These are phyloP conservation scores for Drusus annulatus DNA, from an alignment of 1,140 invertebrate genomes.

Conservation along the genomic window DNA sequence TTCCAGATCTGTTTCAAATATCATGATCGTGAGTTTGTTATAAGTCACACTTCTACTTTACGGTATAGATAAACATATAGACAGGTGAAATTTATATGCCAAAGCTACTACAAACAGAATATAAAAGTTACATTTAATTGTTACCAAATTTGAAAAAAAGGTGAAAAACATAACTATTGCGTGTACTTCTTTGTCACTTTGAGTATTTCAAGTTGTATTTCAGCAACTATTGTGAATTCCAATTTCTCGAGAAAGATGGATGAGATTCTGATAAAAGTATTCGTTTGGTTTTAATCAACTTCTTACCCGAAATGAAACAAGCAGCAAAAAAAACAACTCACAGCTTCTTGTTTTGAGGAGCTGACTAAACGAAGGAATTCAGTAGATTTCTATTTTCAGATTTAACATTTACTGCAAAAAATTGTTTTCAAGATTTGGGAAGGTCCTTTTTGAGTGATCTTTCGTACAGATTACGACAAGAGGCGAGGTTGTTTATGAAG, in stretches of 20 bases:
- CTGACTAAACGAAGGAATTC: not conserved
- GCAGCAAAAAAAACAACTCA: constrained; percentile 2
- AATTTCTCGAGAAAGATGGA: not conserved
- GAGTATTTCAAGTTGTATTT: too few species aligned
- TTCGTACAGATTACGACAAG: not conserved
- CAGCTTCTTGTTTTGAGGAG: not conserved
- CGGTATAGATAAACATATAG: too few species aligned
- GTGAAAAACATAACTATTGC: too few species aligned
- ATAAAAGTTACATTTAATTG: too few species aligned
- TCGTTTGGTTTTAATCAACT: constrained; percentile 28
- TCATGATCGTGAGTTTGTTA: too few species aligned
- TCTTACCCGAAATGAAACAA: constrained; percentile 17
- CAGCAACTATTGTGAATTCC: too few species aligned
- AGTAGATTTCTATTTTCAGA: constrained; percentile 15
- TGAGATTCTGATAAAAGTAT: constrained; percentile 19
- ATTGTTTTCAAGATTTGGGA: not conserved
- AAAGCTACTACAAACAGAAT: too few species aligned
- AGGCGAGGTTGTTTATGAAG: not conserved
- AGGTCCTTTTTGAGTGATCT: not conserved
- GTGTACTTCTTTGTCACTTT: too few species aligned
- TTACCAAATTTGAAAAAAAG: too few species aligned
- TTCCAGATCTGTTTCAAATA: too few species aligned
- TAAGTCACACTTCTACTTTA: too few species aligned
- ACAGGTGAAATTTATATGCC: too few species aligned
- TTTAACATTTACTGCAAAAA: not conserved